Percentiles rank a stretch among this genome's conserved stretches.
phyloP scores from a whole-genome alignment of 2,888 invertebrate genomes.

The Dryobota labecula region DNA sequence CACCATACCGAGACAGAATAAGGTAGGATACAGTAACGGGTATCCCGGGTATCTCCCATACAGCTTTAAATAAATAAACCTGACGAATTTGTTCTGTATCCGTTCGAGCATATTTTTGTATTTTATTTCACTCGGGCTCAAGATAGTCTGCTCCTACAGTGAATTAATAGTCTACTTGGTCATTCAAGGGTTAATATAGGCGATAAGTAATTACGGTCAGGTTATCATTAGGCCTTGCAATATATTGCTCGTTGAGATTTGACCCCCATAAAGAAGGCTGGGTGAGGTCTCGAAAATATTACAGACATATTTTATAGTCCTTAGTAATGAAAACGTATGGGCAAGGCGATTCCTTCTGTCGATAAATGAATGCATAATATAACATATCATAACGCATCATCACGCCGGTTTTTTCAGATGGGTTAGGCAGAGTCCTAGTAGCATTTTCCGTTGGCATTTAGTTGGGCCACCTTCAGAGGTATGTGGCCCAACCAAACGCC shows the following conservation, averaged over 20 bases:
- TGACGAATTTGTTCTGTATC: too few species aligned
- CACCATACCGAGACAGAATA: too few species aligned
- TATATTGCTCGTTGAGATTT: conserved; percentile 70
- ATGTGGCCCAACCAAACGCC: too few species aligned
- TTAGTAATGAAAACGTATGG: conserved; percentile 39
- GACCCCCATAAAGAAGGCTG: conserved; percentile 71
- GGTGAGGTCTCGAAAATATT: conserved; percentile 64
- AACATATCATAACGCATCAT: too few species aligned
- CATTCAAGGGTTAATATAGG: conserved; percentile 72
- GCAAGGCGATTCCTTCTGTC: not conserved
- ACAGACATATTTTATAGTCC: conserved; percentile 50
- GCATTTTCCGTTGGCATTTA: too few species aligned
- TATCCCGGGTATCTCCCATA: too few species aligned
- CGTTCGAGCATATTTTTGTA: too few species aligned
- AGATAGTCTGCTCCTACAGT: conserved; percentile 44
- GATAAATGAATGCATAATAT: conserved; percentile 23
- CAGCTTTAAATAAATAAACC: too few species aligned
- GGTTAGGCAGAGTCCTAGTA: too few species aligned
- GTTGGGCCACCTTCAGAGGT: too few species aligned
- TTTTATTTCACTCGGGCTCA: too few species aligned
- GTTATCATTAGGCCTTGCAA: conserved; percentile 67
- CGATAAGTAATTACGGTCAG: conserved; percentile 73
- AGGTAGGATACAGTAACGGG: too few species aligned
- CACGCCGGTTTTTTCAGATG: not conserved
- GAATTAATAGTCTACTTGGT: conserved; percentile 65